Evolutionary conservation across 2,797 vertebrate species (phyloP), one percentile per base, ranked within the genome.

Genomic region (Enteromius trimaculatus): DNA sequence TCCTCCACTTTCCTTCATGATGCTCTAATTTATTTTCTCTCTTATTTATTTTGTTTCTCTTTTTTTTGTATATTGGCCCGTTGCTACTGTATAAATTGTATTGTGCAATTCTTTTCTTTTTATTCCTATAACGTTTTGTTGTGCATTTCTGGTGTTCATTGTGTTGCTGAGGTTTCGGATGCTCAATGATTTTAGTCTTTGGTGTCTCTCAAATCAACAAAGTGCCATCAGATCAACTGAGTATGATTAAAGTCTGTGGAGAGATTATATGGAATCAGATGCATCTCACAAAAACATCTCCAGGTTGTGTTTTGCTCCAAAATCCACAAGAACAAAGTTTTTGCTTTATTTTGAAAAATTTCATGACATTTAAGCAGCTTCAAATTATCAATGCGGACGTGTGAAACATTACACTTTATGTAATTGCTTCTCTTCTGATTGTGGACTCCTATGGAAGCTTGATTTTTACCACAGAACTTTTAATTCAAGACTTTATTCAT

Each of bases 81-180:
- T 93, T 93, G 93, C 94, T 96, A 94, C 94, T 95, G 93, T 95
- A 95, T 93, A 93, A 90, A 88, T 89, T 88, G 66, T 87, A 92
- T 92, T 92, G 94, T 95, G 94, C 94, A 95, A 95, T 95, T 87
- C 80, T 88, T 88, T 83, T 86, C 82, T 88, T 88, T 87, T 82
- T 44, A 16, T 87, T 70, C 84, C 21, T 79, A 77, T 88, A 65
- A 80, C 49, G 44, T 85, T 85, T 77, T 34, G 17, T 16, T 6
- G 77, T 79, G 62, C 21, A 17, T 76, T 79, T 86, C 23, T 80
- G 84, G 29, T 85, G 89, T 88, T 80, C 26, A 86, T 88, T 79
- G 66, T 72, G 77, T 82, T 60, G 65, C 80, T 84, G 75, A 78
- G 81, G 76, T 81, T 87, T 88, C 77, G 74, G 78, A 90, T 84